phyloP scores from a whole-genome alignment of 2,113 vertebrate genomes.

The Cyprinodon variegatus region DNA sequence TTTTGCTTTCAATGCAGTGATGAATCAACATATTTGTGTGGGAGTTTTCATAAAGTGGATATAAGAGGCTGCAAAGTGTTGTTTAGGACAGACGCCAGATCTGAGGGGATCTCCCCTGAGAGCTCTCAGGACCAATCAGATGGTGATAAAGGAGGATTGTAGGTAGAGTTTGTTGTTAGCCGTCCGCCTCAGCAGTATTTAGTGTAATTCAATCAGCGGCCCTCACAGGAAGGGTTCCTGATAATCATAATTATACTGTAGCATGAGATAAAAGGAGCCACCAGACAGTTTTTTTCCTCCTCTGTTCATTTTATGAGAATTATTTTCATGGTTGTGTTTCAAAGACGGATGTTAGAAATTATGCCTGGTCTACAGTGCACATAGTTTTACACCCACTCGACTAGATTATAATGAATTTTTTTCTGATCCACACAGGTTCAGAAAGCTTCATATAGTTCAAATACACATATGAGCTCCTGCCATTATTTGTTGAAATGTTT shows the following conservation, averaged over 20 bases:
- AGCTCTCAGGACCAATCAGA: slow-evolving; percentile 7
- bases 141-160: not conserved
- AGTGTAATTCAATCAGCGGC: slow-evolving; percentile 43
- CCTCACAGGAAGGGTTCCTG: slow-evolving; percentile 46
- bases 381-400: too few relatives aligned
- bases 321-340: not conserved
- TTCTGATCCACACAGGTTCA: too few relatives aligned
- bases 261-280: slow-evolving; percentile 19
- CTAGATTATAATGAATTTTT: too few relatives aligned
- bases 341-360: too few relatives aligned
- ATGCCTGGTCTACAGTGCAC: too few relatives aligned
- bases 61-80: slow-evolving; percentile 39
- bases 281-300: slow-evolving; percentile 2
- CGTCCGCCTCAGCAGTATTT: not conserved
- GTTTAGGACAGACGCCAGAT: slow-evolving; percentile 50
- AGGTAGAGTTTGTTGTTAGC: slow-evolving; percentile 14
- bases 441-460: too few relatives aligned
- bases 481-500: too few relatives aligned
- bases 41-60: slow-evolving; percentile 7
- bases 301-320: not conserved
- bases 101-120: not conserved
- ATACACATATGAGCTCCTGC: too few relatives aligned
- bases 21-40: slow-evolving; percentile 24
- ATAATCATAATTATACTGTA: slow-evolving; percentile 12
- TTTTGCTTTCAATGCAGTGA: slow-evolving; percentile 13